Evolutionary conservation across 1,140 invertebrate genomes (phyloP), one percentile per base, ranked within the genome.

Genomic region (Acromyrmex heyeri): DNA sequence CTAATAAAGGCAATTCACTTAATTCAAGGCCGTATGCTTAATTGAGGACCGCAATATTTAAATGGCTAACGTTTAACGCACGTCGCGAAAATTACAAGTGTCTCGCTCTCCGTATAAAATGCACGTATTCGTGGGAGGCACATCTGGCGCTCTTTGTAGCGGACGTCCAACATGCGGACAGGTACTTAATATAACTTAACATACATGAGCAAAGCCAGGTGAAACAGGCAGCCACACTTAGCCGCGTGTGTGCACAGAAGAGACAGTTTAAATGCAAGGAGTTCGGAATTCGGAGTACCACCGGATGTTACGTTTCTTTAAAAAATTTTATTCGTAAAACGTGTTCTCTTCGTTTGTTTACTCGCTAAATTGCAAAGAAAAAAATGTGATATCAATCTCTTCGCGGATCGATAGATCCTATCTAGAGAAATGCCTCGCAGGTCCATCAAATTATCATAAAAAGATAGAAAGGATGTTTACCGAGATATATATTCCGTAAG

Each of bases 1-100:
- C 27, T 73, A 73, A 83, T 83, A 61, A 83, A 48, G 44, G 53
- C 69, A 21, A 67, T 75, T 75, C 61, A 34, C 55, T 73, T 73
- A 61, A 83, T 83, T 73, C 67, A 30, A 44, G 6, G 30, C 61
- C 24, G 59, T 65, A 44, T 10, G 30, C 34, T 76, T 76, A 76
- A 76, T 77, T 30, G 34, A 64, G 18, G 38, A 16, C 34, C 34
- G 62, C 64, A 18, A 57, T 75, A 61, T 75, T 83, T 73, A 75
- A 83, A 61, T 75, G 55, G 53, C 21, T 21, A 12, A 18, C 69
- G 30, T 73, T 73, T 50, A 61, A 61, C 57, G 18, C 30, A 21
- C 24, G n/a, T 24, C 24, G 55, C 57, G 69, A 61, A 44, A 75
- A 75, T 73, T 75, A 61, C 79, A 48, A 62, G 55, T 14, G 69